These are phyloP conservation scores for Pseudococcus jackbeardsleyi DNA, from an alignment of 2,888 invertebrate species.

Conservation along the genomic window DNA sequence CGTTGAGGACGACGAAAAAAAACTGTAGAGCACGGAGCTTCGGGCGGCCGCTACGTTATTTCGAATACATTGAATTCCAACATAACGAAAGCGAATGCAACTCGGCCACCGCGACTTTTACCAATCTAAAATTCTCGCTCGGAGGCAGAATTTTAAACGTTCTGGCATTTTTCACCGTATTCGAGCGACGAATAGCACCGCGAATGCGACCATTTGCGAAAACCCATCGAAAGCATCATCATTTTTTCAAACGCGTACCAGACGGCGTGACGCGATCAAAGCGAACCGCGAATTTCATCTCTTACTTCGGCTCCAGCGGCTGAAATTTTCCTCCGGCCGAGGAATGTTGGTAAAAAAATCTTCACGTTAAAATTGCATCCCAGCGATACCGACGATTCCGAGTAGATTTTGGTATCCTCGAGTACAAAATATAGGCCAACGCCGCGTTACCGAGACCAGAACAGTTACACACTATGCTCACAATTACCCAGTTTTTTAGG, in stretches of 20 bases:
- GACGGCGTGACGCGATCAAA: conserved; percentile 50
- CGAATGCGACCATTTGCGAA: background rate
- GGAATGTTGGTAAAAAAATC: background rate
- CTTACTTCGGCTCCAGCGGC: background rate
- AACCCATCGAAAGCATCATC: background rate
- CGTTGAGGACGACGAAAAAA: background rate
- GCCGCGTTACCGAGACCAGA: conserved; percentile 54
- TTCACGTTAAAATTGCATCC: background rate
- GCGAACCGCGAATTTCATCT: conserved; percentile 11
- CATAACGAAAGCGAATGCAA: conserved; percentile 50
- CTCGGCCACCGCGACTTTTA: conserved; percentile 30
- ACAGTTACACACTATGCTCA: conserved; percentile 61
- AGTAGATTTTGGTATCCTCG: background rate
- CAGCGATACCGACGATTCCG: background rate
- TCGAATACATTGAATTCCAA: conserved; percentile 60
- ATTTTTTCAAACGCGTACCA: conserved; percentile 40
- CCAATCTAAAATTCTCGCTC: conserved; percentile 46
- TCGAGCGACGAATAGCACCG: background rate
- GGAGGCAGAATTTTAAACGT: conserved; percentile 33
- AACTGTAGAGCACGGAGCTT: conserved; percentile 33
- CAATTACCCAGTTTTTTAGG: conserved; percentile 65
- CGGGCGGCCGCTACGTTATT: conserved; percentile 60
- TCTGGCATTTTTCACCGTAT: conserved; percentile 23
- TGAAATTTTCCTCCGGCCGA: no score
- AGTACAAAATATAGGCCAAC: conserved; percentile 38